These are phyloP conservation scores for Oenanthe melanoleuca DNA, from an alignment of 2,113 vertebrate species.

Conservation along the genomic window DNA sequence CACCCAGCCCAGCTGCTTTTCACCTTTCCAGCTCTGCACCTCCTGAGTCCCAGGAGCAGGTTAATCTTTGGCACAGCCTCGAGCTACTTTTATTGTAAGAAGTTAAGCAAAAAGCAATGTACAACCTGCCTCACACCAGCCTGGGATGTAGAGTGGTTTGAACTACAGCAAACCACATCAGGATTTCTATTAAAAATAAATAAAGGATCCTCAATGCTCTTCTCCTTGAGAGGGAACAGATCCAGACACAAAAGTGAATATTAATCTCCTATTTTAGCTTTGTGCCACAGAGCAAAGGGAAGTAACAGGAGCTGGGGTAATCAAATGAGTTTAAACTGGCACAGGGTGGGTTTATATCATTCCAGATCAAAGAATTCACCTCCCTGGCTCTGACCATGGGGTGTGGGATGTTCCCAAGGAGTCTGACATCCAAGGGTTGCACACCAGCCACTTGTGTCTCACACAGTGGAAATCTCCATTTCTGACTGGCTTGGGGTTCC, in stretches of 20 bases:
- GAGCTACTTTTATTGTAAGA: slow-evolving; percentile 38
- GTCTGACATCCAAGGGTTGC: background rate
- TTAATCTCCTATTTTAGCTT: slow-evolving; percentile 42
- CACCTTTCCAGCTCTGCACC: background rate
- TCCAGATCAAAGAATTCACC: background rate
- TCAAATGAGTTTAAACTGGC: background rate
- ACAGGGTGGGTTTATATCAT: background rate
- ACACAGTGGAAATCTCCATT: background rate
- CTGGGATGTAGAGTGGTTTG: background rate
- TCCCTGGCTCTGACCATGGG: background rate
- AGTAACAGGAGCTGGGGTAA: background rate
- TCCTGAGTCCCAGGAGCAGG: background rate
- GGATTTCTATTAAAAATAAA: slow-evolving; percentile 64
- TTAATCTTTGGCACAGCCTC: slow-evolving; percentile 65
- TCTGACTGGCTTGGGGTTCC: rapidly evolving
- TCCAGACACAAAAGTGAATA: slow-evolving; percentile 42
- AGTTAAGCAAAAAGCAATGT: slow-evolving; percentile 30
- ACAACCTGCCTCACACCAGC: slow-evolving; percentile 20
- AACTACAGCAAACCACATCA: background rate
- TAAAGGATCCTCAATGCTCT: slow-evolving; percentile 20
- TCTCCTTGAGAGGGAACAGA: slow-evolving; percentile 38
- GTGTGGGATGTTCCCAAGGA: background rate
- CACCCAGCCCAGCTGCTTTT: background rate
- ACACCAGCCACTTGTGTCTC: background rate
- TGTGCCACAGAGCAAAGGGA: slow-evolving; percentile 1